Evolutionary conservation across 2,797 vertebrate species (phyloP).

Genomic region (Sebastolobus alascanus): DNA sequence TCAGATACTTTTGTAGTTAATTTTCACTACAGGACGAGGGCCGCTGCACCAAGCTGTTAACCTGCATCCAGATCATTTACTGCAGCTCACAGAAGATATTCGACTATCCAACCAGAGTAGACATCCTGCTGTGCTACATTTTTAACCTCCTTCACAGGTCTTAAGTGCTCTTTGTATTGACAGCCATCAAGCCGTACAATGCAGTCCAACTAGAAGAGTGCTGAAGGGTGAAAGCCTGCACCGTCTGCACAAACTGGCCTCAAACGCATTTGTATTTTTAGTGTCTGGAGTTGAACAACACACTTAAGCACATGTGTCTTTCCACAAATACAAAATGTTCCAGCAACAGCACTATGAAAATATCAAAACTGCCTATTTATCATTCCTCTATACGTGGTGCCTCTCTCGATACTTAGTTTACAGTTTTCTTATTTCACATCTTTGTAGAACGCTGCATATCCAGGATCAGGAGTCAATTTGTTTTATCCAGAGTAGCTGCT

Average conservation of each 20-base stretch:
- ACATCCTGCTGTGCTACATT: neutral
- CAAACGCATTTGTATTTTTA: neutral
- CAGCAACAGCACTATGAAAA: neutral
- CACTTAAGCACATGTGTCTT: no score
- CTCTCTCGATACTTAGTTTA: no score
- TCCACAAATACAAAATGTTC: neutral
- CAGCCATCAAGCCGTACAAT: neutral
- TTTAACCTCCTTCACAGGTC: neutral
- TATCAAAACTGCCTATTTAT: no score
- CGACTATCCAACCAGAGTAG: neutral
- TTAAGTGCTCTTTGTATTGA: neutral
- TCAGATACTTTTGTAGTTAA: neutral
- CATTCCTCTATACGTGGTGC: no score
- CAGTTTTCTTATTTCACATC: neutral
- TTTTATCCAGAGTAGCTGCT: neutral
- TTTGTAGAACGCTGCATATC: neutral
- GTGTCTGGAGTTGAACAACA: neutral
- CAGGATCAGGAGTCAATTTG: neutral
- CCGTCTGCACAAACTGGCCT: neutral
- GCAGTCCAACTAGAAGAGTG: neutral
- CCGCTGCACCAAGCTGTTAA: neutral
- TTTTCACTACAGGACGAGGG: neutral
- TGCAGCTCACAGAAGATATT: neutral
- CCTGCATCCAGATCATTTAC: neutral
- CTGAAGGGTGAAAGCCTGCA: neutral